Base-by-base conservation (phyloP, 2,888 invertebrate species). In the Drosophila barbarae region DNA sequence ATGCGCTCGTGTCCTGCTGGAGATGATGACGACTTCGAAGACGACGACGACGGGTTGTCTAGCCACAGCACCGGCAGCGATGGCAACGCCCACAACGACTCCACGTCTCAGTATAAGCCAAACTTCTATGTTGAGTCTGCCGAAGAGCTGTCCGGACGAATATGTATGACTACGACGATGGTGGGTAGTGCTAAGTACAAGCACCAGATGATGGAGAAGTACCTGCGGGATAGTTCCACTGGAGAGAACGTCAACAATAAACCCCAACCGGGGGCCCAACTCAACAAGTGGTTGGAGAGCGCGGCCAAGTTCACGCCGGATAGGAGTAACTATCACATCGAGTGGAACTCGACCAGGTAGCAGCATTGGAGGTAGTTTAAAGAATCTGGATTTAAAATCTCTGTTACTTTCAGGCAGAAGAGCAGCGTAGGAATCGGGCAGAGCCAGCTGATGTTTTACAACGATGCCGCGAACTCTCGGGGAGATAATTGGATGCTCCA, bases 281-380 rank as follows among this genome's bases (percentile, higher is more conserved):
- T 94, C 13, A 92, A 93, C 42, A 94, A 94, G 85, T 95, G 95
- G 95, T 87, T 94, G 49, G 93, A 94, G 84, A 94, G 94, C 82
- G 93, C 94, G 0, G 94, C 92, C 0, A 92, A 93, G 71, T 95
- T 94, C 86, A 92, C 92, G 71, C 94, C 94, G 0, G 92, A 93
- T 73, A 93, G 94, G 84, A 92, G 92, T 59, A 94, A 93, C 81
- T 94, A 94, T 81, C 94, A 93, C 82, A 91, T 93, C 2, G 92
- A 93, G 88, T 93, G 94, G 93, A 85, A 87, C 79, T 60, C 87
- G 85, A 73, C 84, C 80, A 85, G 86, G 88, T 87, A 57, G 34
- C 8, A 7, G 13, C 8, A 36, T 35, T 9, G 15, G n/a, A 6
- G 39, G n/a, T n/a, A 21, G 21, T 18, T 5, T n/a, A n/a, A 1